Evolutionary conservation across 2,113 vertebrate genomes (phyloP).

Genomic region (Zootoca vivipara): DNA sequence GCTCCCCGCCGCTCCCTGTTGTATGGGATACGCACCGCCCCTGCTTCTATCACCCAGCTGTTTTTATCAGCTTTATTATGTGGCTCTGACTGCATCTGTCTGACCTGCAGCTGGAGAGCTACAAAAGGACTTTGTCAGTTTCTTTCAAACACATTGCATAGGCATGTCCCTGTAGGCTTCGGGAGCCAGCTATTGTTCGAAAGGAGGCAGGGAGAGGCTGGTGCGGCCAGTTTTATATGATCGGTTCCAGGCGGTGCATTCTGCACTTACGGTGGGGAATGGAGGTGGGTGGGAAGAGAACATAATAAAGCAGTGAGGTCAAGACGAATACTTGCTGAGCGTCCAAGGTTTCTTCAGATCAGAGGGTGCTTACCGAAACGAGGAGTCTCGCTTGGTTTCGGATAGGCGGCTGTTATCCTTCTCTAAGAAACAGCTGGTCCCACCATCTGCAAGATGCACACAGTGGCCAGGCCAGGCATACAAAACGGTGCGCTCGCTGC

Average conservation of each 20-base stretch:
- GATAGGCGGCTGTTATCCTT: not conserved
- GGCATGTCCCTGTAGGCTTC: constrained; percentile 14
- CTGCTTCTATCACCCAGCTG: not conserved
- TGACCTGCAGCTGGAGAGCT: constrained; percentile 23
- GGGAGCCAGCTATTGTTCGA: constrained; percentile 21
- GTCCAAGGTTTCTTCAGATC: constrained; percentile 4
- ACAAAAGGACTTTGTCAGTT: constrained; percentile 27
- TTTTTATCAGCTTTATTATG: constrained; percentile 12
- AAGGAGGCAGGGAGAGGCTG: not conserved
- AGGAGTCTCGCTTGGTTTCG: not conserved
- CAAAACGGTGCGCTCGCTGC: not conserved
- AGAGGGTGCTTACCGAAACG: not conserved
- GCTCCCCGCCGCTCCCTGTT: not conserved
- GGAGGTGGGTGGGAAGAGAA: not conserved
- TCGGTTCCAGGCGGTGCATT: constrained; percentile 14
- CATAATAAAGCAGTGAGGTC: not conserved
- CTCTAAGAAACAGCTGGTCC: not conserved
- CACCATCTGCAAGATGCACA: not conserved
- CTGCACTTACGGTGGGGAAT: not conserved
- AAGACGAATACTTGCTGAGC: not conserved
- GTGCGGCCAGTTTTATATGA: constrained; percentile 14
- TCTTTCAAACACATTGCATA: constrained; percentile 11
- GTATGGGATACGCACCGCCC: not conserved
- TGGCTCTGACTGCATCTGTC: not conserved
- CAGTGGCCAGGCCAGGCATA: not conserved